Conservation (phyloP, 2,113 vertebrate genomes). For the Heteronetta atricapilla region DNA sequence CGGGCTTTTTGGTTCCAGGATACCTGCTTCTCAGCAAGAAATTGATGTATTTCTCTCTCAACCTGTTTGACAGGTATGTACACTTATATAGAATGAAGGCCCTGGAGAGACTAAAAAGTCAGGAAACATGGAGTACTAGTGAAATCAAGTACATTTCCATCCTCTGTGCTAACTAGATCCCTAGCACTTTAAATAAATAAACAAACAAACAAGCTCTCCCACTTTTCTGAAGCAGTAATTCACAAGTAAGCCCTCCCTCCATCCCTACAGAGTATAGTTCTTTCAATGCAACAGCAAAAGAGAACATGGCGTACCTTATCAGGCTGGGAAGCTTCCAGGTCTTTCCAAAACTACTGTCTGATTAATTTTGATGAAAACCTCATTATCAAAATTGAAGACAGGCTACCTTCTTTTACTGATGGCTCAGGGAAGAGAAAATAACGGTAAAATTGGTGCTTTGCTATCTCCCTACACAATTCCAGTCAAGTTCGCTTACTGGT, state of each 20-base stretch:
- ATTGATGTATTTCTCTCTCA: not conserved
- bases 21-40: not conserved
- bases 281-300: not conserved
- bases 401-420: not conserved
- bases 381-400: not conserved
- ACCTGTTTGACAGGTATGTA: rapidly evolving
- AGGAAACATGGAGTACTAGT: not conserved
- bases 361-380: not conserved
- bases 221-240: not conserved
- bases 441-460: no score
- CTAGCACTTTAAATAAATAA: not conserved
- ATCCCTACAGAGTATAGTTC: not conserved
- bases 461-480: not conserved
- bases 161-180: not conserved
- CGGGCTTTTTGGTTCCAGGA: not conserved
- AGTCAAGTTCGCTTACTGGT: rapidly evolving
- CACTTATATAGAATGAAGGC: not conserved
- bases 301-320: not conserved
- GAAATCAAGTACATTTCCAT: not conserved
- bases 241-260: not conserved
- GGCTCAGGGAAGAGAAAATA: not conserved
- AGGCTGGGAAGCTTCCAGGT: not conserved
- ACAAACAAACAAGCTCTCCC: not conserved
- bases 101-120: not conserved
- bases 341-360: not conserved